A percentile compares a stretch with the other conserved stretches of the same genome.
These are phyloP conservation scores for Ophion costatus DNA, from an alignment of 2,888 invertebrate species.

Conservation along the genomic window DNA sequence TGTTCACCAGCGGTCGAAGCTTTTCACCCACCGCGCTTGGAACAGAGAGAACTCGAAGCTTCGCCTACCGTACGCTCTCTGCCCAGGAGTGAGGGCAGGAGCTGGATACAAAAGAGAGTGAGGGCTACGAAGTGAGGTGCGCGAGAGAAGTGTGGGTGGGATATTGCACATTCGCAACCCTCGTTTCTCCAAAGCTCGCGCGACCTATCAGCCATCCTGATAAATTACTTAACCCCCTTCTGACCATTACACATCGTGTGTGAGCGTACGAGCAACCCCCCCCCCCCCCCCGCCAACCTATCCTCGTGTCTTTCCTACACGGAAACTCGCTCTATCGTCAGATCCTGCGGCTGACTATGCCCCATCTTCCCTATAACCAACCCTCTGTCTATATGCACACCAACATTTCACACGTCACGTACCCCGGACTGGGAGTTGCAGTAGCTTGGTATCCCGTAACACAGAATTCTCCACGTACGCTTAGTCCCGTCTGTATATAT, in stretches of 20 bases:
- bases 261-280: slow-evolving; percentile 67
- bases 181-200: slow-evolving; percentile 73
- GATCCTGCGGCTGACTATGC: slow-evolving; percentile 46
- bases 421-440: slow-evolving; percentile 17
- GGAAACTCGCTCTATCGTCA: slow-evolving; percentile 50
- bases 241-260: slow-evolving; percentile 71
- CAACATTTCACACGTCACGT: slow-evolving; percentile 49
- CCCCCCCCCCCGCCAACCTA: slow-evolving; percentile 19
- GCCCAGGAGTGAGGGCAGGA: slow-evolving; percentile 20
- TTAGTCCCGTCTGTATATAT: slow-evolving; percentile 33
- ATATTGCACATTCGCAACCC: slow-evolving; percentile 70
- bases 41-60: slow-evolving; percentile 24
- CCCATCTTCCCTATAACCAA: slow-evolving; percentile 44
- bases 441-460: slow-evolving; percentile 37
- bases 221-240: slow-evolving; percentile 81
- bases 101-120: slow-evolving; percentile 22
- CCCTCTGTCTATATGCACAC: slow-evolving; percentile 52
- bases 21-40: slow-evolving; percentile 36
- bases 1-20: slow-evolving; percentile 40
- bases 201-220: slow-evolving; percentile 79
- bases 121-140: background rate
- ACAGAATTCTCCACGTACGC: slow-evolving; percentile 48
- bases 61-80: slow-evolving; percentile 14
- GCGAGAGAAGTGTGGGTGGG: slow-evolving; percentile 17
- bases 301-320: slow-evolving; percentile 21